phyloP scores from a whole-genome alignment of 2,113 vertebrate species.

The Amphiprion ocellaris region DNA sequence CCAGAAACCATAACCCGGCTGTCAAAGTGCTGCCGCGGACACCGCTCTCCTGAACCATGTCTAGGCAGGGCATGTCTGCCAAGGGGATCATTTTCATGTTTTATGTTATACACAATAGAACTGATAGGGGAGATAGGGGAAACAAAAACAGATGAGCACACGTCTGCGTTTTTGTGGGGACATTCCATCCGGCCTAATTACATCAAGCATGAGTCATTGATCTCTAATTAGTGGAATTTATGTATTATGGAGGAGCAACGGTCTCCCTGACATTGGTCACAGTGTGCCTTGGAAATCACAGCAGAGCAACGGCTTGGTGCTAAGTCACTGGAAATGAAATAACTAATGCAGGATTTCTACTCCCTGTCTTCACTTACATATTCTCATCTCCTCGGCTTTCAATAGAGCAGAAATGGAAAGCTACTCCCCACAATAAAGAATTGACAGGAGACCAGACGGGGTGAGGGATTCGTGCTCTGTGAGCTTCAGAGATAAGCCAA shows the following conservation, averaged over 20 bases:
- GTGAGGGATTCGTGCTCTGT: slow-evolving; percentile 19
- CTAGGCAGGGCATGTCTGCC: slow-evolving; percentile 44
- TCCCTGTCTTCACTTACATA: slow-evolving; percentile 34
- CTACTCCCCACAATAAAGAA: slow-evolving; percentile 35
- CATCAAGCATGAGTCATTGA: slow-evolving; percentile 67
- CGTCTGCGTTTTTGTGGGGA: slow-evolving; percentile 39
- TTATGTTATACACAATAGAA: slow-evolving; percentile 48
- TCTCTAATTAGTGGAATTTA: slow-evolving; percentile 73
- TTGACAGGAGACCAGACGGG: slow-evolving; percentile 38
- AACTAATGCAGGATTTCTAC: slow-evolving; percentile 15
- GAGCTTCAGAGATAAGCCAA: slow-evolving; percentile 48
- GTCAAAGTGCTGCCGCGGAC: slow-evolving; percentile 64
- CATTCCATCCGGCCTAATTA: slow-evolving; percentile 52
- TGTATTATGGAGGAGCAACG: slow-evolving; percentile 58
- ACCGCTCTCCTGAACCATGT: slow-evolving; percentile 54
- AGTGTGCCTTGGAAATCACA: slow-evolving; percentile 44
- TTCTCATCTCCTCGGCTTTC: slow-evolving; percentile 38
- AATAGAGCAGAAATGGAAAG: slow-evolving; percentile 40
- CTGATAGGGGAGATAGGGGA: slow-evolving; percentile 20
- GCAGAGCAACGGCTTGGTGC: slow-evolving; percentile 23
- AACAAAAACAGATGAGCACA: slow-evolving; percentile 10
- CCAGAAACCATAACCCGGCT: slow-evolving; percentile 70
- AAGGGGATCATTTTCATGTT: slow-evolving; percentile 56
- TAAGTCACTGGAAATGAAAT: slow-evolving; percentile 43
- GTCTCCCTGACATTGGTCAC: slow-evolving; percentile 48